Base-by-base conservation (phyloP, 92 coral and sea anemone species). In the Epizoanthus fatuus region DNA sequence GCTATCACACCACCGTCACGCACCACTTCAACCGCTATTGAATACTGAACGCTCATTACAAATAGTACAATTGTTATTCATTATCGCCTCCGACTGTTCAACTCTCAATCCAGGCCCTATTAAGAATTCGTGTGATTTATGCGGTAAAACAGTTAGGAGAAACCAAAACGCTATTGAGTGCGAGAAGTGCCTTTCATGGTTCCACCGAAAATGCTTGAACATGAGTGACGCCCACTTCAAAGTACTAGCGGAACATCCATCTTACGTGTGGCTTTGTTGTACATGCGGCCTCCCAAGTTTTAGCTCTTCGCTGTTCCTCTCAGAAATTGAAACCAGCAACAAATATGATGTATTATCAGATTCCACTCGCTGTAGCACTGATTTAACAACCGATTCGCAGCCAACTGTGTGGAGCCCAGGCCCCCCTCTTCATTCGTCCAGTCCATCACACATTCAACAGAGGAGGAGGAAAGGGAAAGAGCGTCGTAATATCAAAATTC, bases 261-360 rank as follows among this genome's bases (percentile, higher is more conserved):
- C 64, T 22, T 74, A 74, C 64, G 47, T 54, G 47, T 74, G 79
- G 79, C 63, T 74, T 54, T 53, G 79, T 74, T 74, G 79, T 54
- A 53, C 45, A 15, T 54, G 63, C 64, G 49, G 64, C 47, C 64
- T 54, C 8, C 79, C 79, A 25, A 74, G 79, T 32, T 74, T 74
- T 53, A 54, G 64, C 20, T 53, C 79, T 1, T 74, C 64, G 22
- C 56, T 53, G 5, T 74, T 74, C 49, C 49, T 74, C 2, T 55
- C 64, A 53, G 49, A 54, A 4, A 53, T 74, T 10, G 63, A 74
- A 12, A 49, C 60, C 78, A 72, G 60, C 38, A 42, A 42, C 47
- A 42, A 7, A 42, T 42, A 4, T 42, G 47, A 42, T 7, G 47
- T 4, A 42, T 42, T 42, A 7, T 42, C 47, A 42, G 47, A 42